Evolutionary conservation across 2,888 invertebrate species (phyloP), one percentile per base, ranked within the genome.

Genomic region (Chouioia cunea): DNA sequence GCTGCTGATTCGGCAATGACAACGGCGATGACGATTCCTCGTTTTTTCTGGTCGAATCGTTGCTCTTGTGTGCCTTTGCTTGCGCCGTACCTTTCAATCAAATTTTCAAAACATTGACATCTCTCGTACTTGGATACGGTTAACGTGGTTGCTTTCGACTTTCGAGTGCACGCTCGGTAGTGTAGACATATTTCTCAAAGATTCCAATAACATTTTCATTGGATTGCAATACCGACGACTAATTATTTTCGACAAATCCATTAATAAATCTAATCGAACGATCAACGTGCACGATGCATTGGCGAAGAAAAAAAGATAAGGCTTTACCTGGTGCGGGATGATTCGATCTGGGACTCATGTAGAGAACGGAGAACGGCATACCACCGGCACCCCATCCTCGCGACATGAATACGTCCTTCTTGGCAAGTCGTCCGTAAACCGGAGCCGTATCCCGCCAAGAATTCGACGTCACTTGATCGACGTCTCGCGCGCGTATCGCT

Each of bases 371-470:
- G 77, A 88, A 88, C 0, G 89, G 88, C 85, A 88, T 85, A 18
- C 88, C 88, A 6, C 87, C 86, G 2, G 87, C 87, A n/a, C 87
- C 87, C 88, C 88, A 89, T 15, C 87, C 87, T 23, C 87, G 83
- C 1, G 88, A 87, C 73, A 83, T 80, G 73, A 87, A 87, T 23
- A 85, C 79, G 73, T 87, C 86, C 71, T 87, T 87, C 73, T 87
- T 87, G 14, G 77, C 65, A 14, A 76, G 72, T 74, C 72, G 74
- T n/a, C 48, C 44, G 60, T 53, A 50, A 14, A 14, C 50, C 10
- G 20, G 10, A 23, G 56, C 60, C 64, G 6, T 54, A 52, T 68
- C 72, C 72, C 2, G 44, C 36, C 36, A 36, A 36, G 36, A 36
- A 36, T 66, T 54, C 16, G 48, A 3, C 36, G 36, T 20, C 15